Conservation (phyloP, 1,140 invertebrate genomes). For the Anthonomus grandis region DNA sequence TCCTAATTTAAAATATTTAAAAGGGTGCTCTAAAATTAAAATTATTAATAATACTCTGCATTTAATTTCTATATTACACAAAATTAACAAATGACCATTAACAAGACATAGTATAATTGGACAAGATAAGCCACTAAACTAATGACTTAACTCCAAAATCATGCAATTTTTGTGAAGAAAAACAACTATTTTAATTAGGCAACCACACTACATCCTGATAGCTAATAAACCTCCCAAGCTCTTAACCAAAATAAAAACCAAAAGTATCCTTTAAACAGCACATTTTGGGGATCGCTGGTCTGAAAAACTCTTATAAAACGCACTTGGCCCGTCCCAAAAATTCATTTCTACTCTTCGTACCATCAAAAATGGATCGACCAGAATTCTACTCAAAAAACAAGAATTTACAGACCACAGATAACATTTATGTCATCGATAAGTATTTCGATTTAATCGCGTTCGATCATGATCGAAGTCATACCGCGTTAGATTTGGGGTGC, state of each 20-base stretch:
- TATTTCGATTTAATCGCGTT: conserved; percentile 59
- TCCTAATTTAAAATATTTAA: no score
- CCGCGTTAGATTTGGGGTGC: conserved; percentile 74
- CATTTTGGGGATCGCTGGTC: not conserved
- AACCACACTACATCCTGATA: not conserved
- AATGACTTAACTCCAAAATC: no score
- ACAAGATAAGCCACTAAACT: no score
- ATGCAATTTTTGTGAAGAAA: not conserved
- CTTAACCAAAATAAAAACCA: conserved; percentile 13
- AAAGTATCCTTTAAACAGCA: conserved; percentile 6
- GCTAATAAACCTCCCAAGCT: not conserved
- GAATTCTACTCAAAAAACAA: conserved; percentile 63
- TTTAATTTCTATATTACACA: no score
- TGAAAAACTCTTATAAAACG: not conserved
- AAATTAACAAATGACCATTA: no score
- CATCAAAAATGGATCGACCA: conserved; percentile 58
- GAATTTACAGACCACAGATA: conserved; percentile 64
- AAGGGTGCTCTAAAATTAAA: no score
- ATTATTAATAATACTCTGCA: no score
- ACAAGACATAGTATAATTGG: no score
- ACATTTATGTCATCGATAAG: conserved; percentile 62
- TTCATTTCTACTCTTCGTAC: not conserved
- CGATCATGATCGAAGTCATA: conserved; percentile 53
- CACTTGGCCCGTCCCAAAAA: not conserved
- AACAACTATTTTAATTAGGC: not conserved